Evolutionary conservation across 2,113 vertebrate genomes (phyloP).

Genomic region (Thamnophis sirtalis): DNA sequence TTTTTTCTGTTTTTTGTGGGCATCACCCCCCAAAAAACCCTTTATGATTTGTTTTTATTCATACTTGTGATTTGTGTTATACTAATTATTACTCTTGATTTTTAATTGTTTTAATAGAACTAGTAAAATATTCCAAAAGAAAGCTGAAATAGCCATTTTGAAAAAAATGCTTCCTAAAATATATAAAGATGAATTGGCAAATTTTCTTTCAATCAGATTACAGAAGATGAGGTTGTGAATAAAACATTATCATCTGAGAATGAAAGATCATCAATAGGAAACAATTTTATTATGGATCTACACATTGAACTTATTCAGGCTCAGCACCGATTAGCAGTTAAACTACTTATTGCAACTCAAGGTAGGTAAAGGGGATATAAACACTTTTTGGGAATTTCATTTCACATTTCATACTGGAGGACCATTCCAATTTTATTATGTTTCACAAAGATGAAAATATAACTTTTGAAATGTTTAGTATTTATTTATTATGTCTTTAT

Average conservation of each 20-base stretch:
- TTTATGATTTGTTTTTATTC: not conserved
- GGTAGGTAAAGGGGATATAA: slow-evolving; percentile 64
- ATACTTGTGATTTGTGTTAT: not conserved
- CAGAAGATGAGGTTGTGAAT: slow-evolving; percentile 40
- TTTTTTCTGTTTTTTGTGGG: not conserved
- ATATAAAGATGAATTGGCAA: slow-evolving; percentile 26
- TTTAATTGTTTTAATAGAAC: not conserved
- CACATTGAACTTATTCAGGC: slow-evolving; percentile 82
- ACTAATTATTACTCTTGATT: not conserved
- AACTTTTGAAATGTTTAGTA: not conserved
- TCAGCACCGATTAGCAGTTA: slow-evolving; percentile 80
- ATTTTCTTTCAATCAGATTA: slow-evolving; percentile 52
- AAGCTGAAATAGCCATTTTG: not conserved
- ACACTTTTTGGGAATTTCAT: not conserved
- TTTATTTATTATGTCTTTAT: not conserved
- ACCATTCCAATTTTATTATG: not conserved
- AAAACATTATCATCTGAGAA: slow-evolving; percentile 14
- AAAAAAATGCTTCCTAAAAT: not conserved
- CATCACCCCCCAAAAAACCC: not conserved
- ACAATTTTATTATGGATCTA: slow-evolving; percentile 75
- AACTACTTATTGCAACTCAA: slow-evolving; percentile 72
- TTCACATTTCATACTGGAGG: not conserved
- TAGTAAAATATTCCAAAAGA: not conserved
- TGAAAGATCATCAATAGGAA: slow-evolving; percentile 43
- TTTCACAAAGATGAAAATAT: not conserved